Percentiles rank a stretch among this genome's conserved stretches.
These are phyloP conservation scores for Hippotragus niger DNA, from an alignment of 2,113 vertebrate genomes.

Conservation along the genomic window DNA sequence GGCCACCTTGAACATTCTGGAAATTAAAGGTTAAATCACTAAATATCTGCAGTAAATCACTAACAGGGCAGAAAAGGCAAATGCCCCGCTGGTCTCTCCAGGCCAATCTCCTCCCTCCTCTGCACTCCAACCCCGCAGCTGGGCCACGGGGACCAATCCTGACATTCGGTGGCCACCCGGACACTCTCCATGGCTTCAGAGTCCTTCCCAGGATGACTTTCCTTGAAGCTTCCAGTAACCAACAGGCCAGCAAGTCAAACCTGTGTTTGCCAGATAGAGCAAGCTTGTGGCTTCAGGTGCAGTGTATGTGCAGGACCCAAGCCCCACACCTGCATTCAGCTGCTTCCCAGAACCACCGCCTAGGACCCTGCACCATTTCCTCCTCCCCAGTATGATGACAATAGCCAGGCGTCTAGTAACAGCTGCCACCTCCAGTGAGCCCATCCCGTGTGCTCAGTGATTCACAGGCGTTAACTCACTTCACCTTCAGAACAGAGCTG, in stretches of 20 bases:
- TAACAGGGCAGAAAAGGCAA: background rate
- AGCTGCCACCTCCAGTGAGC: background rate
- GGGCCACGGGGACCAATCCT: background rate
- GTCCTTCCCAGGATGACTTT: background rate
- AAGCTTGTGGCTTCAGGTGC: background rate
- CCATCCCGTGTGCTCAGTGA: background rate
- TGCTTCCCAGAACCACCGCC: background rate
- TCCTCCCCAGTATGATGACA: background rate
- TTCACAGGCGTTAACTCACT: background rate
- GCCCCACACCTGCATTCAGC: background rate
- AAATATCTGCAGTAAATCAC: background rate
- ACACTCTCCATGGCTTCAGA: background rate
- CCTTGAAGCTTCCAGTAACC: background rate
- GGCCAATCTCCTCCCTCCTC: background rate
- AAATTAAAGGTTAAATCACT: background rate
- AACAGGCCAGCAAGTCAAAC: background rate
- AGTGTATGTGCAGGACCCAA: background rate
- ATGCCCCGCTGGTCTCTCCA: background rate
- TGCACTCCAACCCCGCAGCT: background rate
- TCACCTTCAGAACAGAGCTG: background rate
- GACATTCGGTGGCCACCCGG: background rate
- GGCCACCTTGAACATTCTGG: background rate
- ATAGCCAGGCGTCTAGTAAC: background rate
- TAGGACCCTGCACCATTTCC: background rate
- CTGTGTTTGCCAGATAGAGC: background rate